Evolutionary conservation across 1,140 invertebrate genomes (phyloP).

Genomic region (Platyscapa corneri): DNA sequence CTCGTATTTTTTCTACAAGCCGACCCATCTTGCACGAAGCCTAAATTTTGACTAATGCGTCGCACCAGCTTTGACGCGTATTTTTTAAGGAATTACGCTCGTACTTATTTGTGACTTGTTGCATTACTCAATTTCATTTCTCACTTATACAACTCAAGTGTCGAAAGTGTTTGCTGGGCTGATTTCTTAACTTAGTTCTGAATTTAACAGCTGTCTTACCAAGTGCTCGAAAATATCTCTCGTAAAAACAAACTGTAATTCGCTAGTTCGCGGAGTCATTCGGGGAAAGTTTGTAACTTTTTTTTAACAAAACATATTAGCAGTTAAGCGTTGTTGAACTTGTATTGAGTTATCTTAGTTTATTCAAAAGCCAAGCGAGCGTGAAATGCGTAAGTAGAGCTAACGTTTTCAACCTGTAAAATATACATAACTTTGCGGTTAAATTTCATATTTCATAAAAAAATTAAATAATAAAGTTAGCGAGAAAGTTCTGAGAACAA

Average conservation of each 20-base stretch:
- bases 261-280: neutral
- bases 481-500: too few relatives aligned
- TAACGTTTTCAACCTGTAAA: too few relatives aligned
- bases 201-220: neutral
- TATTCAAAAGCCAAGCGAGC: neutral
- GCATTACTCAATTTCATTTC: slow-evolving; percentile 1
- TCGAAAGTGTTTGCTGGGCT: neutral
- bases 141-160: slow-evolving; percentile 1
- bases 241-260: neutral
- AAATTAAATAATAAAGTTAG: too few relatives aligned
- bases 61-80: neutral
- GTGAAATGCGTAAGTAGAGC: too few relatives aligned
- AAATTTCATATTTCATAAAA: too few relatives aligned
- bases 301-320: neutral
- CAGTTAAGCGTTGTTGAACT: neutral
- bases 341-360: neutral
- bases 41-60: neutral
- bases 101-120: neutral
- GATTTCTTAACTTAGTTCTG: slow-evolving; percentile 5
- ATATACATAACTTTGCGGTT: too few relatives aligned
- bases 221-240: neutral
- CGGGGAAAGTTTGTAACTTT: neutral
- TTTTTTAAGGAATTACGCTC: neutral
- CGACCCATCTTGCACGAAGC: too few relatives aligned
- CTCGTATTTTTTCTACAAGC: too few relatives aligned